Evolutionary conservation across 64 coral and sea anemone genomes (phyloP).

Genomic region (Porites lutea): DNA sequence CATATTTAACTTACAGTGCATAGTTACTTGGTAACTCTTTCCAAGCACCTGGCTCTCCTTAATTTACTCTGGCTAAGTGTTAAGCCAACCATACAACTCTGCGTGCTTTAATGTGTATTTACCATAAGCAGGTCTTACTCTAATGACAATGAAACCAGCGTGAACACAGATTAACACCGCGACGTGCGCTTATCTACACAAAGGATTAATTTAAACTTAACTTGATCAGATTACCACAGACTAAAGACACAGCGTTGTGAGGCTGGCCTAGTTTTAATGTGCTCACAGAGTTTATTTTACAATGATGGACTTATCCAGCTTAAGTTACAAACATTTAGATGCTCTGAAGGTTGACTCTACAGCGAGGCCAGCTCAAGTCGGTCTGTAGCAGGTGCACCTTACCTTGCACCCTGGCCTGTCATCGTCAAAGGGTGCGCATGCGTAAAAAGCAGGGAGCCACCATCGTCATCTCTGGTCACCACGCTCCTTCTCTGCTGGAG

Average conservation of each 20-base stretch:
- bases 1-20: slow-evolving; percentile 42
- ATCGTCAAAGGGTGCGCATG: slow-evolving; percentile 64
- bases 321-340: not conserved
- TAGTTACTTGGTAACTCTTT: not conserved
- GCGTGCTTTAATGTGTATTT: slow-evolving; percentile 3
- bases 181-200: not conserved
- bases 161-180: not conserved
- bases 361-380: not conserved
- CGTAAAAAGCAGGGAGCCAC: slow-evolving; percentile 44
- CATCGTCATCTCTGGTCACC: slow-evolving; percentile 94
- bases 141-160: not conserved
- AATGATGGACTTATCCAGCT: not conserved
- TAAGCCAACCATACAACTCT: slow-evolving; percentile 24
- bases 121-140: not conserved
- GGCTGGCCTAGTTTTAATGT: slow-evolving; percentile 30
- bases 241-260: slow-evolving; percentile 45
- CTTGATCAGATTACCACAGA: not conserved
- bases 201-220: not conserved
- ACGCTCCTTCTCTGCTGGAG: slow-evolving; percentile 95
- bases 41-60: not conserved
- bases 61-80: not conserved
- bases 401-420: slow-evolving; percentile 77
- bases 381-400: slow-evolving; percentile 17
- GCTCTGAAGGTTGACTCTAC: not conserved
- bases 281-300: not conserved